Evolutionary conservation across 2,113 vertebrate species (phyloP).

Genomic region (Xyrauchen texanus): DNA sequence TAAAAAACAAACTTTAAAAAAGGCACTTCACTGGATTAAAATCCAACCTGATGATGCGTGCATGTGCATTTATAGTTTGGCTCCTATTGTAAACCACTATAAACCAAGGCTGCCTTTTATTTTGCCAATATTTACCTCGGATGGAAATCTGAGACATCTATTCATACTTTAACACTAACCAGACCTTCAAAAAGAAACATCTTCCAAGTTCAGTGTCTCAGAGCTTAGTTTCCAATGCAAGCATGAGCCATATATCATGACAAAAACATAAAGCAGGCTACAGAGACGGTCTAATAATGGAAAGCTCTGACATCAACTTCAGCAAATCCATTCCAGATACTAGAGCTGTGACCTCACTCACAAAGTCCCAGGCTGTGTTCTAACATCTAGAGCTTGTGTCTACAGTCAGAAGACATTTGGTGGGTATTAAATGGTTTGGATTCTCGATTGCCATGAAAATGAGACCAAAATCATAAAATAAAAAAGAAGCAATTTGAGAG

Average conservation of each 20-base stretch:
- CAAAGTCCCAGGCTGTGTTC: neutral
- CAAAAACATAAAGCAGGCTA: neutral
- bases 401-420: neutral
- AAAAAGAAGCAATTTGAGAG: neutral
- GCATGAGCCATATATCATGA: conserved; percentile 11
- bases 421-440: too few species aligned
- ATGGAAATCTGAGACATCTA: conserved; percentile 25
- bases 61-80: neutral
- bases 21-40: conserved; percentile 4
- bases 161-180: conserved; percentile 32
- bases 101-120: conserved; percentile 6
- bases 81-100: conserved; percentile 26
- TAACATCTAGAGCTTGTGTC: conserved; percentile 19
- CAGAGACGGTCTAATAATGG: conserved; percentile 7
- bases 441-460: neutral
- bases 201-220: neutral
- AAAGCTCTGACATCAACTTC: conserved; percentile 16
- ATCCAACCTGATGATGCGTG: neutral
- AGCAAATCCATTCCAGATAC: conserved; percentile 5
- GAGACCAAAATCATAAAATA: neutral
- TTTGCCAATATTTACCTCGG: conserved; percentile 22
- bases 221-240: conserved; percentile 5
- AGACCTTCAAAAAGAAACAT: conserved; percentile 4
- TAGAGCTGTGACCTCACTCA: conserved; percentile 21
- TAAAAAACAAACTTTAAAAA: neutral